These are phyloP conservation scores for Lydus trimaculatus DNA, from an alignment of 2,888 invertebrate genomes.

Conservation along the genomic window DNA sequence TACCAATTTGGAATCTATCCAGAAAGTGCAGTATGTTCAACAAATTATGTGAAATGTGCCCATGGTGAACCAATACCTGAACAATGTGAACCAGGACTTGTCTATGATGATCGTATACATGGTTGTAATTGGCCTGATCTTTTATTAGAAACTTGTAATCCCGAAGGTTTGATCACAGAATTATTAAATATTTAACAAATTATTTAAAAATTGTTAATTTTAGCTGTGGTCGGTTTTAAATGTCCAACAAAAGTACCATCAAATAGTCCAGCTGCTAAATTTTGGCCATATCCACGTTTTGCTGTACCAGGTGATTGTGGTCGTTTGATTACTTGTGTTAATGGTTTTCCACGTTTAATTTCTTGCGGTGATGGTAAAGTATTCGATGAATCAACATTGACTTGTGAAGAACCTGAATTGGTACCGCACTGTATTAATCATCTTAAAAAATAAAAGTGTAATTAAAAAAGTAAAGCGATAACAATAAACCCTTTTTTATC, in stretches of 20 bases:
- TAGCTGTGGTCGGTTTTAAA: conserved; percentile 90
- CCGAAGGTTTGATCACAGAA: conserved; percentile 87
- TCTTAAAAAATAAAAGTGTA: conserved; percentile 44
- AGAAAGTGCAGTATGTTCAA: conserved; percentile 80
- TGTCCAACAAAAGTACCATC: conserved; percentile 87
- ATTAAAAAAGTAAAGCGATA: neutral
- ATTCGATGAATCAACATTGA: conserved; percentile 82
- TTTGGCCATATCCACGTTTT: conserved; percentile 93
- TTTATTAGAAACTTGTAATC: conserved; percentile 84
- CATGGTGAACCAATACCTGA: conserved; percentile 81
- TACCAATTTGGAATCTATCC: conserved; percentile 90
- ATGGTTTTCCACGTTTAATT: conserved; percentile 86
- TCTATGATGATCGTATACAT: conserved; percentile 87
- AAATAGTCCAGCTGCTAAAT: conserved; percentile 82
- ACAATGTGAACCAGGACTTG: conserved; percentile 86
- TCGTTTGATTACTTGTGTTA: conserved; percentile 88
- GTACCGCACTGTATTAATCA: conserved; percentile 58
- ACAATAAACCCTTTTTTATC: neutral
- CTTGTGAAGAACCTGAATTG: conserved; percentile 80
- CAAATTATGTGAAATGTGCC: conserved; percentile 85
- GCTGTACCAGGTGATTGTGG: conserved; percentile 88
- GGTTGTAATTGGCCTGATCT: conserved; percentile 95
- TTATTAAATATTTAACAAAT: neutral
- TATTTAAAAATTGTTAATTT: conserved; percentile 25
- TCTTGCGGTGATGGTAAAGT: conserved; percentile 88